Percentiles rank a stretch among this genome's conserved stretches.
Conservation (phyloP, 2,797 vertebrate genomes). For the Trachops cirrhosus region DNA sequence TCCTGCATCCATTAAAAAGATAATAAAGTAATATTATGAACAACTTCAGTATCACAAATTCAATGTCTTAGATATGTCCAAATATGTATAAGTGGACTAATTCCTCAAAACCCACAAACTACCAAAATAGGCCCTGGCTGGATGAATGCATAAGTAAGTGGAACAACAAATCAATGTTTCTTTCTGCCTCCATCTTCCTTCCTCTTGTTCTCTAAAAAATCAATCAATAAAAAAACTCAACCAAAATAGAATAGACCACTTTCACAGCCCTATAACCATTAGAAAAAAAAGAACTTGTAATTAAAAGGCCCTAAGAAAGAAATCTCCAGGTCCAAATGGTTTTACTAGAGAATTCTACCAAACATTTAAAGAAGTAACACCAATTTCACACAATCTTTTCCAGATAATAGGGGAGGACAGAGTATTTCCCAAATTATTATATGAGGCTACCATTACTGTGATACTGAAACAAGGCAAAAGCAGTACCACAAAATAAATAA, state of each 20-base stretch:
- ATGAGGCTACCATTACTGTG: neutral
- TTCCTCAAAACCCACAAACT: constrained; percentile 35
- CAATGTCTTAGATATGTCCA: neutral
- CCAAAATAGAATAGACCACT: constrained; percentile 7
- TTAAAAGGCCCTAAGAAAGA: constrained; percentile 32
- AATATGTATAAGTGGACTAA: neutral
- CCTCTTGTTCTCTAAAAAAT: too few relatives aligned
- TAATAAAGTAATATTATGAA: neutral
- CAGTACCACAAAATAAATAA: neutral
- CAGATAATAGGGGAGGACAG: neutral
- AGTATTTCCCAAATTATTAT: neutral
- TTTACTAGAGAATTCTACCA: constrained; percentile 29
- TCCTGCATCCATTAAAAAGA: neutral
- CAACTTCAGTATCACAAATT: constrained; percentile 14
- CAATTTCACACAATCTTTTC: constrained; percentile 15
- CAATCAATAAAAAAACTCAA: neutral
- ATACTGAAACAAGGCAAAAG: constrained; percentile 6
- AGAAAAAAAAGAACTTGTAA: neutral
- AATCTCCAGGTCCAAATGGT: neutral
- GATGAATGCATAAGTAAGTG: too few relatives aligned
- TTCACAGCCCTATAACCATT: neutral
- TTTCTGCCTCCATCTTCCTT: too few relatives aligned
- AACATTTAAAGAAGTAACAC: constrained; percentile 16
- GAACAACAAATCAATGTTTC: too few relatives aligned
- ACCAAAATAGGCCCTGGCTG: neutral